Evolutionary conservation across 2,888 invertebrate genomes (phyloP).

Genomic region (Heliconius hortense): DNA sequence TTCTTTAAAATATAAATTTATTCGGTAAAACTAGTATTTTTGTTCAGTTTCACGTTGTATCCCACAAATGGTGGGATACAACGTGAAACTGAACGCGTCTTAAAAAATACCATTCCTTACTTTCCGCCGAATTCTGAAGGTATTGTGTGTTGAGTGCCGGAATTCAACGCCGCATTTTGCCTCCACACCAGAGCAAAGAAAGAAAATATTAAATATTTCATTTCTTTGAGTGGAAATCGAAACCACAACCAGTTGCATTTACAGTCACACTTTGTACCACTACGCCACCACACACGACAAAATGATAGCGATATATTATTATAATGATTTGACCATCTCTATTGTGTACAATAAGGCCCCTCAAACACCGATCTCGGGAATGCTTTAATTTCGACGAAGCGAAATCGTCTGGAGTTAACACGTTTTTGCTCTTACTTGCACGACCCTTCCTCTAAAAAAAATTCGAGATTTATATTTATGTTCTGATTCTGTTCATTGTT

Average conservation of each 20-base stretch:
- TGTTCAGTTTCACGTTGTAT: too few species aligned
- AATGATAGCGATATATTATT: not conserved
- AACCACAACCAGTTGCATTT: not conserved
- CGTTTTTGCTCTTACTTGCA: slow-evolving; percentile 71
- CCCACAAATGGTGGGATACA: too few species aligned
- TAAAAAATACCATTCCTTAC: too few species aligned
- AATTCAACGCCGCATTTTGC: not conserved
- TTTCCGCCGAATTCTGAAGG: not conserved
- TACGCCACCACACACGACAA: not conserved
- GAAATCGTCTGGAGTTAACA: slow-evolving; percentile 74
- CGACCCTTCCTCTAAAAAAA: slow-evolving; percentile 49
- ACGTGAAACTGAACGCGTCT: too few species aligned
- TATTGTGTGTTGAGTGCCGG: not conserved
- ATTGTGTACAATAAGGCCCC: slow-evolving; percentile 15
- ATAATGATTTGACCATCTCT: not conserved
- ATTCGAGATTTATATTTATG: slow-evolving; percentile 7
- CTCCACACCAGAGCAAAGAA: not conserved
- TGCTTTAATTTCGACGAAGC: slow-evolving; percentile 72
- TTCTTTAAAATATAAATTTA: too few species aligned
- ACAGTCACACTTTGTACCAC: not conserved
- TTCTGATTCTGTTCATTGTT: not conserved
- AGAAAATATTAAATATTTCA: not conserved
- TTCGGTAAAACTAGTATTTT: too few species aligned
- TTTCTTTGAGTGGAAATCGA: not conserved
- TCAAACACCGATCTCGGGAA: slow-evolving; percentile 49